A percentile compares a stretch with the other conserved stretches of the same genome.
These are phyloP conservation scores for Dynastes grantii DNA, from an alignment of 2,888 invertebrate species.

Conservation along the genomic window DNA sequence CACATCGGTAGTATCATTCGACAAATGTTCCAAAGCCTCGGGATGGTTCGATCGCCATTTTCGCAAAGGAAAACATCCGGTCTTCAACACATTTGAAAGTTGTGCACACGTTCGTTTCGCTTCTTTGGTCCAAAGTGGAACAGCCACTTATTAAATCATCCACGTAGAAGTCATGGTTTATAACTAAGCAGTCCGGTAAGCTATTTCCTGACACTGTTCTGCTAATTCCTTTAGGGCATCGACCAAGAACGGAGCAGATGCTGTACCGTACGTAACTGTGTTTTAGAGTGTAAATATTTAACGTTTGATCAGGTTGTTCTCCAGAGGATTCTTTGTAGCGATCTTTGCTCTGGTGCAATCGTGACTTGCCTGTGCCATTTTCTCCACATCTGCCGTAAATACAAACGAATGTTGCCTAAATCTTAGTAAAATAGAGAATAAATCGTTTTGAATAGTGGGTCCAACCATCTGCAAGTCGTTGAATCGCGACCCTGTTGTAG, in stretches of 20 bases:
- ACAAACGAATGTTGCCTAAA: slow-evolving; percentile 59
- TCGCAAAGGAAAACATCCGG: slow-evolving; percentile 24
- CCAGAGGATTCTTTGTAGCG: slow-evolving; percentile 57
- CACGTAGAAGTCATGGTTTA: slow-evolving; percentile 54
- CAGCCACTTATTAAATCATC: slow-evolving; percentile 51
- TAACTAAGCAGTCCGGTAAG: slow-evolving; percentile 50
- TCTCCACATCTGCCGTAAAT: slow-evolving; percentile 51
- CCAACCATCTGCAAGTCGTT: slow-evolving; percentile 61
- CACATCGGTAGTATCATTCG: not conserved
- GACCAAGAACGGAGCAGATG: slow-evolving; percentile 29
- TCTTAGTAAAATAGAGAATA: slow-evolving; percentile 59
- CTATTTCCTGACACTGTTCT: slow-evolving; percentile 3
- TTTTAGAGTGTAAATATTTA: no score
- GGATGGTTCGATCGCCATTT: slow-evolving; percentile 38
- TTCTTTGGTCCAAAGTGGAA: not conserved
- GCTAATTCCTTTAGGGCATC: slow-evolving; percentile 50
- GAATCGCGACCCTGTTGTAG: slow-evolving; percentile 56
- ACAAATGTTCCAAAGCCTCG: slow-evolving; percentile 19
- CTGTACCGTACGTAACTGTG: not conserved
- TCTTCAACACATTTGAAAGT: no score
- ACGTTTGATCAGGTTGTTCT: slow-evolving; percentile 10
- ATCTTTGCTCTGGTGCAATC: slow-evolving; percentile 56
- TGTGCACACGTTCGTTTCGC: slow-evolving; percentile 11
- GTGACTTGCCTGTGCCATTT: slow-evolving; percentile 60
- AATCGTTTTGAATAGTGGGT: slow-evolving; percentile 59